phyloP scores from a whole-genome alignment of 2,888 invertebrate species.

The Sarcophaga rosellei region DNA sequence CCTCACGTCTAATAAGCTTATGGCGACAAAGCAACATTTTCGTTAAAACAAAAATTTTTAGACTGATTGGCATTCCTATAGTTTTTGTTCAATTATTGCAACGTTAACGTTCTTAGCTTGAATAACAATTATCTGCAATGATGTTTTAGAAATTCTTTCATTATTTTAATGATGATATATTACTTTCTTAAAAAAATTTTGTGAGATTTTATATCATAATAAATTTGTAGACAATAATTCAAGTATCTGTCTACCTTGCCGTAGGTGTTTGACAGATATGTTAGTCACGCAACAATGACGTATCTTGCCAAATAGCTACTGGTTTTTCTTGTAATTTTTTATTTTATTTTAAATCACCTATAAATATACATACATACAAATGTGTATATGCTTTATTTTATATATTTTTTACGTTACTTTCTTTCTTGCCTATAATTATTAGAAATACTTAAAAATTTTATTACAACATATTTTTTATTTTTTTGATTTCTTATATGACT shows the following conservation, averaged over 20 bases:
- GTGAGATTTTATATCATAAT: neutral
- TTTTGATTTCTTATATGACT: constrained; percentile 19
- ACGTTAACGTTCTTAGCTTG: too few species aligned
- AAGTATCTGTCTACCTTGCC: constrained; percentile 9
- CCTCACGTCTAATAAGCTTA: too few species aligned
- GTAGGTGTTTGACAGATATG: neutral
- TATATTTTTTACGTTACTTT: neutral
- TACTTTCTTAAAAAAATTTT: neutral
- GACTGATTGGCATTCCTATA: too few species aligned
- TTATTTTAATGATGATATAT: neutral
- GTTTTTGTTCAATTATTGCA: too few species aligned
- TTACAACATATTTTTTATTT: neutral
- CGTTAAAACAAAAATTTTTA: too few species aligned
- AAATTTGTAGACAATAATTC: neutral
- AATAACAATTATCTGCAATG: too few species aligned
- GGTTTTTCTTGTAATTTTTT: neutral
- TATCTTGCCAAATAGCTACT: constrained; percentile 1
- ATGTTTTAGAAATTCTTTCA: neutral
- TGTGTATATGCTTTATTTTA: neutral
- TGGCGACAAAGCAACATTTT: too few species aligned
- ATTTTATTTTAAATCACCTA: neutral
- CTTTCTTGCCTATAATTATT: constrained; percentile 6
- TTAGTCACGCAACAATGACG: constrained; percentile 11
- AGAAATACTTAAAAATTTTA: constrained; percentile 18
- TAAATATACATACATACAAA: neutral